Evolutionary conservation across 1,140 invertebrate species (phyloP).

Genomic region (Bursaphelenchus mucronatus): DNA sequence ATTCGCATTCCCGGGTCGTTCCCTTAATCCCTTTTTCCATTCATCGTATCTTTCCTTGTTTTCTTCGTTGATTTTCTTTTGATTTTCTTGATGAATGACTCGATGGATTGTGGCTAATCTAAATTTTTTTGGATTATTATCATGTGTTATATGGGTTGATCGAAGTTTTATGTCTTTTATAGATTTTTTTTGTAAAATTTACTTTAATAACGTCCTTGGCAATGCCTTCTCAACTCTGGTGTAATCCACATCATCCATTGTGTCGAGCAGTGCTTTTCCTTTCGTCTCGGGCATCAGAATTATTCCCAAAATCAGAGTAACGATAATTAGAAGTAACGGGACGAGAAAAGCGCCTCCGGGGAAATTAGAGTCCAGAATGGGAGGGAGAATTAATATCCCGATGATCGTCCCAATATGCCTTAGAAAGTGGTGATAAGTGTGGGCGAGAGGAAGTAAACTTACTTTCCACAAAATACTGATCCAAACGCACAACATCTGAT

Average conservation of each 20-base stretch:
- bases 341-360: constrained; percentile 48
- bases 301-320: constrained; percentile 49
- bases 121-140: background rate
- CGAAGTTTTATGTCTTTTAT: background rate
- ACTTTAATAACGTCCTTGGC: constrained; percentile 46
- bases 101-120: constrained; percentile 35
- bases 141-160: constrained; percentile 5
- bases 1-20: too few species aligned
- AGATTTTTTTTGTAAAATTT: background rate
- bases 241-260: constrained; percentile 54
- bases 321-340: constrained; percentile 45
- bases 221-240: constrained; percentile 47
- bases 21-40: constrained; percentile 2
- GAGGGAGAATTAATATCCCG: constrained; percentile 47
- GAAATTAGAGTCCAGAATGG: constrained; percentile 37
- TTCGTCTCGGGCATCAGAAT: constrained; percentile 59
- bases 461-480: constrained; percentile 49
- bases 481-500: constrained; percentile 56
- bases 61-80: constrained; percentile 24
- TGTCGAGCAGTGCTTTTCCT: constrained; percentile 56
- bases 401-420: constrained; percentile 51
- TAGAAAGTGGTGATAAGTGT: constrained; percentile 17
- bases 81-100: constrained; percentile 31
- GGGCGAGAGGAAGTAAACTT: constrained; percentile 2
- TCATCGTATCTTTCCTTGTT: constrained; percentile 26